A percentile compares a stretch with the other conserved stretches of the same genome.
Conservation (phyloP, 2,113 vertebrate genomes). For the Corynorhinus townsendii region DNA sequence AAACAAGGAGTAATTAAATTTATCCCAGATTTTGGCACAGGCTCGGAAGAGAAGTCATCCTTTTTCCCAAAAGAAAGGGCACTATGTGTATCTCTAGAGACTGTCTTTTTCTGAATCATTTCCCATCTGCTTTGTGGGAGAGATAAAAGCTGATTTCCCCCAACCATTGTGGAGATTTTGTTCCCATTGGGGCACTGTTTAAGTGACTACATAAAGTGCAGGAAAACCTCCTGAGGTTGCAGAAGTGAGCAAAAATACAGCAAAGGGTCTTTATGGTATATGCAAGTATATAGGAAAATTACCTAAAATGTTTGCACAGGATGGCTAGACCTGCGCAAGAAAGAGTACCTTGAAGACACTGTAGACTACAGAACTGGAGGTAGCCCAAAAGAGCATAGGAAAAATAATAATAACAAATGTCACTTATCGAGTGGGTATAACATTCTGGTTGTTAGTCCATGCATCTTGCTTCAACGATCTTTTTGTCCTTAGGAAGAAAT, state of each 20-base stretch:
- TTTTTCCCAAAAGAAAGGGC: not conserved
- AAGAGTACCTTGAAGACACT: not conserved
- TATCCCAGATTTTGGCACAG: constrained; percentile 39
- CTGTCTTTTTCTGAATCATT: constrained; percentile 31
- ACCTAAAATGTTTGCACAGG: not conserved
- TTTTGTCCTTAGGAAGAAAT: not conserved
- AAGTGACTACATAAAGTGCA: not conserved
- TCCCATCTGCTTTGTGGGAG: constrained; percentile 48
- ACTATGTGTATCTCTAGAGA: constrained; percentile 18
- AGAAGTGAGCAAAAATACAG: not conserved
- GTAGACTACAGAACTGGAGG: not conserved
- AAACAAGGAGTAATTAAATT: constrained; percentile 30
- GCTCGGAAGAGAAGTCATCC: constrained; percentile 28
- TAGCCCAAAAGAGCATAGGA: not conserved
- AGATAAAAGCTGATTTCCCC: not conserved
- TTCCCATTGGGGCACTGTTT: not conserved
- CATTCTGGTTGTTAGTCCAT: not conserved
- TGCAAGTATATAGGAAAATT: not conserved
- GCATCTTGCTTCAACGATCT: not conserved
- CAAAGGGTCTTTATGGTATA: not conserved
- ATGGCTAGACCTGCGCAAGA: not conserved
- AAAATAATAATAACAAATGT: not conserved
- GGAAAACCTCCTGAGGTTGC: not conserved
- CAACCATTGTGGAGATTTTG: not conserved
- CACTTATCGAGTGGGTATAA: not conserved